Evolutionary conservation across 2,888 invertebrate genomes (phyloP).

Genomic region (Leucoma salicis): DNA sequence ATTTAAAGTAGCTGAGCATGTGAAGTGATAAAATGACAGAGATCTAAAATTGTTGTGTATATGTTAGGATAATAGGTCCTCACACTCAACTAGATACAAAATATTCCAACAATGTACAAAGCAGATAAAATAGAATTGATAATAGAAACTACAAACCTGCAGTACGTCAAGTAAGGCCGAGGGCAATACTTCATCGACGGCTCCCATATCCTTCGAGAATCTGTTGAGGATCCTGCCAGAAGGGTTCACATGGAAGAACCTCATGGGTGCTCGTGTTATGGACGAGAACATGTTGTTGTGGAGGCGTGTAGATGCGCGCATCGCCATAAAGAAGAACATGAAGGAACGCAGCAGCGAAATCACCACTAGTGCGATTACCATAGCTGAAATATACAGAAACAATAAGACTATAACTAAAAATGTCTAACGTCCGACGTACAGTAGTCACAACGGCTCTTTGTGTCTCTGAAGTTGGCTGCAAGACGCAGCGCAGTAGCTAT

Average conservation of each 20-base stretch:
- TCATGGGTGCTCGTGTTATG: conserved; percentile 90
- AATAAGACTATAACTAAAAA: neutral
- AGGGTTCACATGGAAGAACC: conserved; percentile 94
- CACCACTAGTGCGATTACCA: conserved; percentile 75
- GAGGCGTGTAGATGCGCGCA: conserved; percentile 88
- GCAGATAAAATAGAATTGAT: no score
- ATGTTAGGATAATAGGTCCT: no score
- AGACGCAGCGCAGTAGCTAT: no score
- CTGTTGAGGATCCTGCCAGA: conserved; percentile 92
- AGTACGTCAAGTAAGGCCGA: conserved; percentile 83
- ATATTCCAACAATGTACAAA: no score
- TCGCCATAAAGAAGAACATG: conserved; percentile 84
- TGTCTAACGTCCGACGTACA: no score
- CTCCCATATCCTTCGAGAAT: conserved; percentile 94
- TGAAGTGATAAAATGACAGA: no score
- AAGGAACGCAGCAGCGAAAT: conserved; percentile 77
- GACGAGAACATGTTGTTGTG: conserved; percentile 93
- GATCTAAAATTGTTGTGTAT: no score
- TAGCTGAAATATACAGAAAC: conserved; percentile 47
- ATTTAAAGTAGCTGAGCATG: no score
- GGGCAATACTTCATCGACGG: conserved; percentile 85
- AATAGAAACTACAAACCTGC: conserved; percentile 57
- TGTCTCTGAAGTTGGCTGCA: no score
- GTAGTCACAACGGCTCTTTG: no score
- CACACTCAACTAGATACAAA: no score